These are phyloP conservation scores for Oryzias melastigma DNA, from an alignment of 2,113 vertebrate genomes.

Conservation along the genomic window DNA sequence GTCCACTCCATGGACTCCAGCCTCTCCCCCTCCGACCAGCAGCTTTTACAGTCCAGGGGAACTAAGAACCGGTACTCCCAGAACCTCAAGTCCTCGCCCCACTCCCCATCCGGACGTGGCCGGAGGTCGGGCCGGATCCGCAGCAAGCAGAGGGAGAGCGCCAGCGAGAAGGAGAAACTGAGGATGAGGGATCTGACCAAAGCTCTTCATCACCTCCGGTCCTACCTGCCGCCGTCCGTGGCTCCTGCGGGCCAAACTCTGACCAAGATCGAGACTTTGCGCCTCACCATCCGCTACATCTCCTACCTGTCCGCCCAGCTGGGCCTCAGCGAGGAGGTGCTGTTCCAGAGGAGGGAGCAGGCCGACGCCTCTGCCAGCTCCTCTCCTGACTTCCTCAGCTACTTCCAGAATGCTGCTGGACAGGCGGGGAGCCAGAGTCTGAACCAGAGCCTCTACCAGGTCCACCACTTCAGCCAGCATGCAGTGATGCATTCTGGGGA, in stretches of 20 bases:
- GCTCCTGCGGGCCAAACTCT: slow-evolving; percentile 78
- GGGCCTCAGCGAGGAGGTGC: slow-evolving; percentile 73
- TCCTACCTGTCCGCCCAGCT: slow-evolving; percentile 79
- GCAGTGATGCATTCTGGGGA: slow-evolving; percentile 49
- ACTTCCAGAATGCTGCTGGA: slow-evolving; percentile 55
- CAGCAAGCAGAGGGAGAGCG: slow-evolving; percentile 80
- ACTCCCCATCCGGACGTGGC: slow-evolving; percentile 21
- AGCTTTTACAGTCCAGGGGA: slow-evolving; percentile 33
- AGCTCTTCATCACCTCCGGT: slow-evolving; percentile 80
- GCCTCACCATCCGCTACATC: slow-evolving; percentile 82
- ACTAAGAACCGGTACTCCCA: slow-evolving; percentile 26
- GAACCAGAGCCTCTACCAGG: slow-evolving; percentile 34
- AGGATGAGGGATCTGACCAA: slow-evolving; percentile 83
- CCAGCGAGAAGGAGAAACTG: slow-evolving; percentile 84
- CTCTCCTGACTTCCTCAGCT: slow-evolving; percentile 63
- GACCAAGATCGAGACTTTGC: slow-evolving; percentile 82
- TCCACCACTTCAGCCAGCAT: slow-evolving; percentile 45
- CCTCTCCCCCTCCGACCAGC: slow-evolving; percentile 65
- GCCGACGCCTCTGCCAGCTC: slow-evolving; percentile 42
- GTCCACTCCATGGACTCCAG: slow-evolving; percentile 71
- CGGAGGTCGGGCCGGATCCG: slow-evolving; percentile 51
- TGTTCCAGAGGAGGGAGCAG: slow-evolving; percentile 62
- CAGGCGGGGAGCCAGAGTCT: slow-evolving; percentile 33
- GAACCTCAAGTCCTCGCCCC: slow-evolving; percentile 19
- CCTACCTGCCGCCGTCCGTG: slow-evolving; percentile 80